phyloP scores from a whole-genome alignment of 2,113 vertebrate species.

The Onychostruthus taczanowskii region DNA sequence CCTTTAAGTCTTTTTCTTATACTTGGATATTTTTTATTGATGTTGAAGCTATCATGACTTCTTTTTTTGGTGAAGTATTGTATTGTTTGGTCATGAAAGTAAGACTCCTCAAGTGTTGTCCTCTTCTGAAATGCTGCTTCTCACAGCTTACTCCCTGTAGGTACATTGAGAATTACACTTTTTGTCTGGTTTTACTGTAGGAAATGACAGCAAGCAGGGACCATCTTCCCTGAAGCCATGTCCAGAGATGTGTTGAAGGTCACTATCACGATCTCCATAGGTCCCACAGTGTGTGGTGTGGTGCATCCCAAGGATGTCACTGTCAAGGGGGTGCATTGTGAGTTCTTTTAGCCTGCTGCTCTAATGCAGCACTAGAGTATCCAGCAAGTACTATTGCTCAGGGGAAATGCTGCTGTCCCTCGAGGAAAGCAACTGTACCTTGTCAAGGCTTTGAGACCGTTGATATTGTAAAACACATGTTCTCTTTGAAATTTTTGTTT shows the following conservation, averaged over 20 bases:
- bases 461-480: background rate
- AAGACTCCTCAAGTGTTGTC: background rate
- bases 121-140: background rate
- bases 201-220: background rate
- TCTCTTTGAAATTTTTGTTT: background rate
- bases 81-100: background rate
- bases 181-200: background rate
- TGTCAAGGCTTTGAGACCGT: background rate
- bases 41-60: background rate
- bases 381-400: background rate
- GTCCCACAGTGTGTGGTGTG: background rate
- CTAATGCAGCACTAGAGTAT: background rate
- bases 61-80: background rate
- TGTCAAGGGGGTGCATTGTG: background rate
- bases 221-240: fast-evolving
- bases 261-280: fast-evolving
- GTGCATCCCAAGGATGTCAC: background rate
- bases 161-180: fast-evolving
- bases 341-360: background rate
- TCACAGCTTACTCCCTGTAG: background rate
- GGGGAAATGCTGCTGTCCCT: background rate
- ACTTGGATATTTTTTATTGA: background rate
- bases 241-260: background rate
- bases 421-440: background rate
- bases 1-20: background rate